These are phyloP conservation scores for Pentamera pediparva DNA, from an alignment of 53 echinoderm and acorn worm species.

Conservation along the genomic window DNA sequence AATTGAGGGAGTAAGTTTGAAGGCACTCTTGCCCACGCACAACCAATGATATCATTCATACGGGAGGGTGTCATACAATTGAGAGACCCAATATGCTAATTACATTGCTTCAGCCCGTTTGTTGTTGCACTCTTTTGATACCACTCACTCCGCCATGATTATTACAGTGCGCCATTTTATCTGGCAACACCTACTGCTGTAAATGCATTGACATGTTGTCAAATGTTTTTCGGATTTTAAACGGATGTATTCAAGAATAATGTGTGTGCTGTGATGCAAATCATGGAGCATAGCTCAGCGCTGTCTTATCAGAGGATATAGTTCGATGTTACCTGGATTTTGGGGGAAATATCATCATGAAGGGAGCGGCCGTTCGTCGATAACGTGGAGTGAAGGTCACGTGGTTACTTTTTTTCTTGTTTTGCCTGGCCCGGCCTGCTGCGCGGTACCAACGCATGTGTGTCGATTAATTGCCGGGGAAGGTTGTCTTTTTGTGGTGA, in stretches of 20 bases:
- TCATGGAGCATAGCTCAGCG: too few species aligned
- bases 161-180: conserved; percentile 32
- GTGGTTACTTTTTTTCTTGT: conserved; percentile 53
- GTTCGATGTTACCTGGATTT: not conserved
- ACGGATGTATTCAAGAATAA: not conserved
- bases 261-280: too few species aligned
- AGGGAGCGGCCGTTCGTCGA: conserved; percentile 38
- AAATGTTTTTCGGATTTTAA: not conserved
- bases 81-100: conserved; percentile 87
- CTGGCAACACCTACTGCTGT: not conserved
- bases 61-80: conserved; percentile 95
- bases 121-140: conserved; percentile 40
- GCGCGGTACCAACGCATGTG: not conserved
- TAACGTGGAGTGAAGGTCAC: conserved; percentile 83
- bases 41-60: conserved; percentile 81
- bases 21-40: conserved; percentile 4
- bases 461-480: not conserved
- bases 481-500: too few species aligned
- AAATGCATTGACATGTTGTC: not conserved
- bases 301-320: too few species aligned
- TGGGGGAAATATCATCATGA: conserved; percentile 1
- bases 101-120: conserved; percentile 65
- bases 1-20: conserved; percentile 8
- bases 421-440: conserved; percentile 15
- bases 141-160: conserved; percentile 29